These are phyloP conservation scores for Borostomias antarcticus DNA, from an alignment of 2,797 vertebrate genomes.

Conservation along the genomic window DNA sequence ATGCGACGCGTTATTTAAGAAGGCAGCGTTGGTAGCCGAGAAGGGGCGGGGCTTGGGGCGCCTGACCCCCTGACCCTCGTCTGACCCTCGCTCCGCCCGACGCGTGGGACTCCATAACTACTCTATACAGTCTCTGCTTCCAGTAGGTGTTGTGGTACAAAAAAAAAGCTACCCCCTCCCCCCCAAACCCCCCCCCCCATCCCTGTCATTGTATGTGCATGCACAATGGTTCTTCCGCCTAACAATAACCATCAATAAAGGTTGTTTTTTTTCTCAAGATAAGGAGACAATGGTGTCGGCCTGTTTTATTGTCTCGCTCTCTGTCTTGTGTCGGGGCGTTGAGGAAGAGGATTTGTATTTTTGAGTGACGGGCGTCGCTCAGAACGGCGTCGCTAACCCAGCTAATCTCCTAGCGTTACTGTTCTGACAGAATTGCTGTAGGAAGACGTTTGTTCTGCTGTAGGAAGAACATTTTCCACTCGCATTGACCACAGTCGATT, in stretches of 20 bases:
- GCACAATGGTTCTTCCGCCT: slow-evolving; percentile 90
- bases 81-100: slow-evolving; percentile 49
- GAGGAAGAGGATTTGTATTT: no score
- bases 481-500: no score
- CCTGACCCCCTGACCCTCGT: no score
- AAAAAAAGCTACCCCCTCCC: no score
- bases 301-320: slow-evolving; percentile 29
- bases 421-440: not conserved
- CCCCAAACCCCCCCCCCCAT: slow-evolving; percentile 85
- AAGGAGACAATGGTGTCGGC: slow-evolving; percentile 44
- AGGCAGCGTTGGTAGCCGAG: slow-evolving; percentile 36
- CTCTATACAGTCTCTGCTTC: slow-evolving; percentile 94
- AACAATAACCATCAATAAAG: slow-evolving; percentile 98
- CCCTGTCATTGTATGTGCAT: slow-evolving; percentile 97
- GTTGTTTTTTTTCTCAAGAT: slow-evolving; percentile 88
- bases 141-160: slow-evolving; percentile 86
- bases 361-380: not conserved
- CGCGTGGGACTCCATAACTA: slow-evolving; percentile 76
- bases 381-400: not conserved
- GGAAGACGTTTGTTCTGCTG: no score
- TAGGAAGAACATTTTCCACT: slow-evolving; percentile 10
- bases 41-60: no score
- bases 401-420: no score
- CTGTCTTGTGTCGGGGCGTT: slow-evolving; percentile 2
- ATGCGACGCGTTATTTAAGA: slow-evolving; percentile 58